phyloP scores from a whole-genome alignment of 2,113 vertebrate genomes.

The Rhegmatorhina hoffmannsi region DNA sequence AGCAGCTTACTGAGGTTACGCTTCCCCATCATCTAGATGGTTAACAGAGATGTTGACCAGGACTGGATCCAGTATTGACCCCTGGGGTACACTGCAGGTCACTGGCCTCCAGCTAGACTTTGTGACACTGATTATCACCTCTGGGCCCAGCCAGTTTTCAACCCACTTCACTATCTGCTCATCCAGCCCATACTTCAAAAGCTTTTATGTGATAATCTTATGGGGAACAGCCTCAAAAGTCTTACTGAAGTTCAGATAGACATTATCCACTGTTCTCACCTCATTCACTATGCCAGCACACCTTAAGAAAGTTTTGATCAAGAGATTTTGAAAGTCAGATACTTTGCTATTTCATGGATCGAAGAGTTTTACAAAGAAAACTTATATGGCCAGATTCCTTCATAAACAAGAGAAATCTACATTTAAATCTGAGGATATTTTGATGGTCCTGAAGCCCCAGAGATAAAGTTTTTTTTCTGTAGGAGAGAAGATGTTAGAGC shows the following conservation, averaged over 20 bases:
- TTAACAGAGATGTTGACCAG: background rate
- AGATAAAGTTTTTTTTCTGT: background rate
- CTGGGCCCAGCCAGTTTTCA: background rate
- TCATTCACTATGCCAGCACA: background rate
- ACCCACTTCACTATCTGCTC: background rate
- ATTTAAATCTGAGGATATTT: background rate
- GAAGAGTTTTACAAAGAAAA: background rate
- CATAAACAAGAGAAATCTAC: background rate
- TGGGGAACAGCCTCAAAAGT: background rate
- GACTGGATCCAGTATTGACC: background rate
- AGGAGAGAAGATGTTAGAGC: background rate
- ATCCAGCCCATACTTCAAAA: background rate
- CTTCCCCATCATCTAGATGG: background rate
- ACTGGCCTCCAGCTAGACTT: background rate
- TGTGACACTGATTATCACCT: background rate
- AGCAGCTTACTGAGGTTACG: background rate
- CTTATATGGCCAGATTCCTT: background rate
- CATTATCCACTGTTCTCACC: background rate
- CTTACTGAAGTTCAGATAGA: background rate
- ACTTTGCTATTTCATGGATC: background rate
- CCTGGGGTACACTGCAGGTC: background rate
- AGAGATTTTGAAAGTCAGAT: background rate
- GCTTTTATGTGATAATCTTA: background rate
- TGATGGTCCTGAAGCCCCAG: background rate
- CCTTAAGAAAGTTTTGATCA: background rate